These are phyloP conservation scores for Chromobotia macracanthus DNA, from an alignment of 2,797 vertebrate species.

Conservation along the genomic window DNA sequence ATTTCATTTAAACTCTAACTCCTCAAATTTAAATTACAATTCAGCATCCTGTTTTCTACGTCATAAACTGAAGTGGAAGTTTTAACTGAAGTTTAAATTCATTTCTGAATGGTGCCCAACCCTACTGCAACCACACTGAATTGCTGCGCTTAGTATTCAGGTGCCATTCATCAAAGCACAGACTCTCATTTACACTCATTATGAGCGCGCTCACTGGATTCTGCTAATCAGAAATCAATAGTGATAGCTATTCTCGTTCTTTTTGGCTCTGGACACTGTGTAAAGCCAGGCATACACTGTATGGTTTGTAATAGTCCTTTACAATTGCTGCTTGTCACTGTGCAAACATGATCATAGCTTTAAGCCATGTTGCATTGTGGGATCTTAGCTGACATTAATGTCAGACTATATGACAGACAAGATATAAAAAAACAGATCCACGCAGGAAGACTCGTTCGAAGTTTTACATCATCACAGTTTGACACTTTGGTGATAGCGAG, in stretches of 20 bases:
- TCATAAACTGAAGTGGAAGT: neutral
- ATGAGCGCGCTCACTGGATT: neutral
- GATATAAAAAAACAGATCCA: too few species aligned
- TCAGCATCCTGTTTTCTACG: neutral
- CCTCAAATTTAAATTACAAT: too few species aligned
- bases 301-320: too few species aligned
- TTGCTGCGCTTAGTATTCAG: neutral
- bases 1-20: too few species aligned
- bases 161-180: neutral
- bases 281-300: neutral
- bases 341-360: too few species aligned
- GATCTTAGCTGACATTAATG: too few species aligned
- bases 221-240: neutral
- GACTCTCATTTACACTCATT: constrained; percentile 1
- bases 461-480: too few species aligned
- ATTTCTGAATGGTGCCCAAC: neutral
- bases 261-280: neutral
- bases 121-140: neutral
- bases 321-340: too few species aligned
- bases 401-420: too few species aligned
- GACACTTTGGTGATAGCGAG: too few species aligned
- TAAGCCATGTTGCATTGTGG: too few species aligned
- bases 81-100: neutral
- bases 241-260: neutral
- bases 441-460: too few species aligned